phyloP scores from a whole-genome alignment of 2,113 vertebrate species.

The Alaudala cheleensis region DNA sequence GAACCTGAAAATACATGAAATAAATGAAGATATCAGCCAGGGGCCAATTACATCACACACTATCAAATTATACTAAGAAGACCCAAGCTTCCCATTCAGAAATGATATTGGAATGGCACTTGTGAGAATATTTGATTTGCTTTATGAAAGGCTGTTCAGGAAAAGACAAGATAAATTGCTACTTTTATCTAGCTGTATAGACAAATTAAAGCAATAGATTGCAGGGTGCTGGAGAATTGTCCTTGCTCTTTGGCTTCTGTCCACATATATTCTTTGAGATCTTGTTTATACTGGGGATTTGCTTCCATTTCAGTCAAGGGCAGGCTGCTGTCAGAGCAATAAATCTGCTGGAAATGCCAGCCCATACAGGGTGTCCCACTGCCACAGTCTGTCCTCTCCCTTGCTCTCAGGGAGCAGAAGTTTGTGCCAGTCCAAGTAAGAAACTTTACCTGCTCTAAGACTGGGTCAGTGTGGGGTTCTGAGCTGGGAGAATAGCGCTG shows the following conservation, averaged over 20 bases:
- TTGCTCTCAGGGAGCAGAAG: background rate
- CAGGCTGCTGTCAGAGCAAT: background rate
- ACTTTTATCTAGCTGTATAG: background rate
- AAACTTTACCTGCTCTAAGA: fast-evolving
- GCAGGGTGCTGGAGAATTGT: background rate
- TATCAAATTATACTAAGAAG: background rate
- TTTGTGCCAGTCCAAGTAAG: background rate
- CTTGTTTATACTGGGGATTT: background rate
- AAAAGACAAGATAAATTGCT: slow-evolving; percentile 4
- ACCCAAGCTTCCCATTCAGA: slow-evolving; percentile 2
- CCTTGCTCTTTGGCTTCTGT: slow-evolving; percentile 13
- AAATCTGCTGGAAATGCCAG: background rate
- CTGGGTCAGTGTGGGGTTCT: background rate
- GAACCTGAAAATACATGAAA: background rate
- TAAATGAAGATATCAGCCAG: slow-evolving; percentile 14
- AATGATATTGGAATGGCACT: background rate
- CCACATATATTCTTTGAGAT: background rate
- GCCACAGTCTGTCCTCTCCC: background rate
- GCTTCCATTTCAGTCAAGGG: background rate
- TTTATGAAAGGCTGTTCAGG: background rate
- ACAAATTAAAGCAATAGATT: slow-evolving; percentile 12
- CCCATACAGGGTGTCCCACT: background rate
- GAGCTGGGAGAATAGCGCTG: background rate
- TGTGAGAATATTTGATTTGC: slow-evolving; percentile 2
- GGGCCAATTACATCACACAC: background rate